Evolutionary conservation across 2,113 vertebrate species (phyloP).

Genomic region (Corythoichthys haematopterus): DNA sequence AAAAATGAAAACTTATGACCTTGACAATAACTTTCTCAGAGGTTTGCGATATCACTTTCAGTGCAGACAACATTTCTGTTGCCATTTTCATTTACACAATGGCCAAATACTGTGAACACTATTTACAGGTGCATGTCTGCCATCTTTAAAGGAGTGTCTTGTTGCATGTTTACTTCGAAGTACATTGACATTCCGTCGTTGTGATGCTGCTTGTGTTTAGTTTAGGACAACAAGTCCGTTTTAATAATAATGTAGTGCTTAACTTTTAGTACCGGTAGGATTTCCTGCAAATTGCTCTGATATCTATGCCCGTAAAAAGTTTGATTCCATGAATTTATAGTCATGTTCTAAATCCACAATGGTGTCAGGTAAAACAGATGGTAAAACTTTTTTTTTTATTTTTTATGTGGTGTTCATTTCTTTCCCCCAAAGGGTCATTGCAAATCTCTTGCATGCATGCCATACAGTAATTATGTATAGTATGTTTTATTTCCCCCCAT

Average conservation of each 20-base stretch:
- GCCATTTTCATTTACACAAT: too few relatives aligned
- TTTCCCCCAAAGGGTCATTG: neutral
- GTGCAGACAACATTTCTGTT: too few relatives aligned
- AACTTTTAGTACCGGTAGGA: neutral
- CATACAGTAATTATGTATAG: neutral
- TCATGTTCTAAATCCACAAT: neutral
- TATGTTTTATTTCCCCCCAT: constrained; percentile 7
- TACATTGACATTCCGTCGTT: too few relatives aligned
- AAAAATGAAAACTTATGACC: too few relatives aligned
- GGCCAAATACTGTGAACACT: too few relatives aligned
- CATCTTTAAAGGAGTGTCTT: too few relatives aligned
- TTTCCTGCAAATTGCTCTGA: neutral
- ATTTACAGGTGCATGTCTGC: too few relatives aligned
- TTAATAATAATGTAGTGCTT: too few relatives aligned
- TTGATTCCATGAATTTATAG: neutral
- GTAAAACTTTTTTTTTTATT: neutral
- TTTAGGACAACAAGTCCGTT: neutral
- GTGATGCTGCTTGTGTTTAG: too few relatives aligned
- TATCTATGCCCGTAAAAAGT: neutral
- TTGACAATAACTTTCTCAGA: too few relatives aligned
- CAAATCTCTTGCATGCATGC: neutral
- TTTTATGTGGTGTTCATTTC: neutral
- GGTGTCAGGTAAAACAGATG: neutral
- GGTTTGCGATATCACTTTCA: too few relatives aligned
- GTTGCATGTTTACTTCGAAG: too few relatives aligned